A percentile compares a stretch with the other conserved stretches of the same genome.
These are phyloP conservation scores for Gallinago undulata DNA, from an alignment of 2,113 vertebrate species.

Conservation along the genomic window DNA sequence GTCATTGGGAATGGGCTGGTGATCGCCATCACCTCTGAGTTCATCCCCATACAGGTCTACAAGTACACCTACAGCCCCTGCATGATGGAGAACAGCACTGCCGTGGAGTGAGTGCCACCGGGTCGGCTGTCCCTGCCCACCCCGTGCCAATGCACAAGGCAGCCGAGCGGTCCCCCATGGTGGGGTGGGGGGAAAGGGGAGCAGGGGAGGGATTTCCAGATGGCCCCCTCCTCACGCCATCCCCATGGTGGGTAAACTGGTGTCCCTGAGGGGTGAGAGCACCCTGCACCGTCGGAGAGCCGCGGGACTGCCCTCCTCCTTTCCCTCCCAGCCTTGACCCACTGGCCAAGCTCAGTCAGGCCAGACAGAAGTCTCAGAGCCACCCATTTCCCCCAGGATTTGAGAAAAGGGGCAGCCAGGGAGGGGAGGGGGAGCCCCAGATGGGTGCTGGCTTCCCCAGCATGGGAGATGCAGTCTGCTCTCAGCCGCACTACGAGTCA, in stretches of 20 bases:
- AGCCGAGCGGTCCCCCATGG: rapidly evolving
- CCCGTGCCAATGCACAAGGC: not conserved
- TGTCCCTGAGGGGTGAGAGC: not conserved
- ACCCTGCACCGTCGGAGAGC: rapidly evolving
- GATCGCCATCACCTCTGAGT: constrained; percentile 90
- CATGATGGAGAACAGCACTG: not conserved
- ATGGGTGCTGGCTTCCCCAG: not conserved
- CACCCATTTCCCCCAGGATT: not conserved
- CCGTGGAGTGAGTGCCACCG: constrained; percentile 74
- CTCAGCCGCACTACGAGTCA: not conserved
- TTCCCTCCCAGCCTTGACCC: not conserved
- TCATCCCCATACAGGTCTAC: constrained; percentile 89
- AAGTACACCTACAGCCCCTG: constrained; percentile 87
- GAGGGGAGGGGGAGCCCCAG: not conserved
- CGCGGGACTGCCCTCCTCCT: not conserved
- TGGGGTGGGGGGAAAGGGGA: not conserved
- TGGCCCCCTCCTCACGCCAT: not conserved
- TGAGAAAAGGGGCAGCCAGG: not conserved
- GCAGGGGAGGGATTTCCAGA: not conserved
- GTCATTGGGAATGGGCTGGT: constrained; percentile 92
- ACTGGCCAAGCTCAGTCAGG: not conserved
- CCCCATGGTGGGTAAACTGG: not conserved
- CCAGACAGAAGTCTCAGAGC: not conserved
- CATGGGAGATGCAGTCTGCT: rapidly evolving
- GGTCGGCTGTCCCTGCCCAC: not conserved